Evolutionary conservation across 2,888 invertebrate species (phyloP), one percentile per base, ranked within the genome.

Genomic region (Cybosia mesomella): DNA sequence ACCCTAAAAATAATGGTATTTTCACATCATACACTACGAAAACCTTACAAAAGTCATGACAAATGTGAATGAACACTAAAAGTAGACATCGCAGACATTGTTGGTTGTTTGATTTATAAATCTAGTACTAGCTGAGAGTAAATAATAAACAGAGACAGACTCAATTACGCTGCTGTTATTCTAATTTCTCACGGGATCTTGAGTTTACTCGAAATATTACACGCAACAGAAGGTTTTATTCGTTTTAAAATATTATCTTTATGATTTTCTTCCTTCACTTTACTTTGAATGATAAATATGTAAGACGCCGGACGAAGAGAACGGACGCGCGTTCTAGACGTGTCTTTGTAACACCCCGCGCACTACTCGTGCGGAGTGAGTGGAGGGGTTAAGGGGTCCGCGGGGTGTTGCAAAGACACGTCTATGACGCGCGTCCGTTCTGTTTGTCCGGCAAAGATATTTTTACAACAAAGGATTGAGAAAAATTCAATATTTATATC

Each of bases 111-210:
- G 69, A 67, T 78, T 69, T 63, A 78, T 76, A 72, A 80, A 76
- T 78, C 71, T 64, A 70, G 64, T 76, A 75, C 76, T 78, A 81
- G 67, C 72, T 64, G 67, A 53, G 70, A 28, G 71, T 74, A 79
- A 81, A 81, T 76, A 79, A 79, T 76, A 72, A 67, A 28, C 39
- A 49, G 67, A 68, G 81, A 76, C 75, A 77, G 67, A 81, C 74
- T 69, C 79, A 81, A 79, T 81, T 79, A 79, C 43, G 74, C 49
- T 79, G 74, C 79, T 79, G 79, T 81, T 79, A 79, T 79, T 74
- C 63, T 81, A 74, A 79, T 79, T 79, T 81, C 81, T 76, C 81
- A 57, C 9, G 69, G 72, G 79, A 58, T 28, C 43, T 58, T 54
- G 22, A 71, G 71, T 74, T 78, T 81, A 69, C 72, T 73, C 71